Evolutionary conservation across 2,888 invertebrate genomes (phyloP), one percentile per base, ranked within the genome.

Genomic region (Frankliniella intonsa): DNA sequence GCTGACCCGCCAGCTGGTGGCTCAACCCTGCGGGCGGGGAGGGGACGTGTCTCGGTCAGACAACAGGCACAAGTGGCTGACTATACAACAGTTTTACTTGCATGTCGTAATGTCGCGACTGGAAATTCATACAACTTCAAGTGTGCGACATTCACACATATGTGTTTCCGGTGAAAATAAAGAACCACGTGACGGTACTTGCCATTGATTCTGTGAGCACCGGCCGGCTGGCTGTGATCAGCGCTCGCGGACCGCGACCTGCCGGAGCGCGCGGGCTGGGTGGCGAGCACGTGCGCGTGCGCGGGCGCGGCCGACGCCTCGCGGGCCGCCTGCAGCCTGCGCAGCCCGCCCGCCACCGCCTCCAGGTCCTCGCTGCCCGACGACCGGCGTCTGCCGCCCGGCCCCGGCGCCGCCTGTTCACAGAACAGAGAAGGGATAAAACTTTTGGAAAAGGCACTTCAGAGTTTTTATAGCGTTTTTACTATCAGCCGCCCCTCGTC

Each of bases 351-450:
- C 22, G 69, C 69, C 69, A 69, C 69, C 69, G 69, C 69, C 69
- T 69, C 69, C 69, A 69, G 69, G 69, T 69, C 69, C 69, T 69
- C 69, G 69, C 69, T 69, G 69, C 69, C 69, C 22, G 69, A 69
- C 22, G 69, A 69, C 69, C 69, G 69, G n/a, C 69, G 69, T 22
- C 69, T 5, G 22, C 69, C 69, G 69, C 69, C 22, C 69, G 69
- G 69, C 22, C 69, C 22, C 5, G 69, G 69, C 69, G 69, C 69
- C 69, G 69, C 69, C 69, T 69, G 69, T 55, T 3, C 14, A 55
- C 55, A 55, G 14, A 55, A n/a, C n/a, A n/a, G n/a, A n/a, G n/a
- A n/a, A n/a, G n/a, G n/a, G n/a, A n/a, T n/a, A n/a, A n/a, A n/a
- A n/a, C n/a, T n/a, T n/a, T n/a, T n/a, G n/a, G n/a, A n/a, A n/a